Base-by-base conservation (phyloP, 2,113 vertebrate species). In the Triplophysa rosa region DNA sequence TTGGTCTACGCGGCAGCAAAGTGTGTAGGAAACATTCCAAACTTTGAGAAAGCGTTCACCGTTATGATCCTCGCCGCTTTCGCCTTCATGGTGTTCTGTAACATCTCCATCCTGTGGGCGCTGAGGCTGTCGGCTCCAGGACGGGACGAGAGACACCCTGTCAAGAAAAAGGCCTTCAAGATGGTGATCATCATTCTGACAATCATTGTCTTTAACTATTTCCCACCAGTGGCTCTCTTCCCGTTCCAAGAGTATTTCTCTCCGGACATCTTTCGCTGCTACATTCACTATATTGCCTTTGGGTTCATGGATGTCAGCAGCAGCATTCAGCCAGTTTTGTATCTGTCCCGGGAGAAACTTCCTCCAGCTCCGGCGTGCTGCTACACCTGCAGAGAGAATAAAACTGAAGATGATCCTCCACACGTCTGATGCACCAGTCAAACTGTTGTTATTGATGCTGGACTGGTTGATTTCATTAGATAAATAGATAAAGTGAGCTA, bases 121-220 rank as follows among this genome's bases (percentile, higher is more conserved):
- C 86, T 94, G 40, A 72, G 54, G 21, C 81, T 81, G 72, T 92
- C 92, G 0, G 82, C 88, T 12, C 88, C 89, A 0, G 89, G 86
- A 8, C 83, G 83, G 2, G 92, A 94, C 12, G 86, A 89, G 63
- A 91, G 90, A 88, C 93, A 93, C 37, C 92, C 90, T 0, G 89
- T 93, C 62, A 93, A 94, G 87, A 92, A 93, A 85, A 92, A 85
- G 73, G 93, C 93, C 67, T 94, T 92, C 82, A 92, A 90, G 80
- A 89, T 90, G 87, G 92, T 94, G 19, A 83, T 93, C 52, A 90
- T 93, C 58, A 93, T 93, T 80, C 77, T 92, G 72, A 91, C 85
- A 33, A 93, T 94, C 74, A 92, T 92, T 10, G 86, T 93, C 19
- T 88, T 93, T 52, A 93, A 93, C 87, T 93, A 94, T 81, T 90